Conservation (phyloP, 30 jellyfish, hydroid and myxozoan genomes). For the Cassiopea xamachana region DNA sequence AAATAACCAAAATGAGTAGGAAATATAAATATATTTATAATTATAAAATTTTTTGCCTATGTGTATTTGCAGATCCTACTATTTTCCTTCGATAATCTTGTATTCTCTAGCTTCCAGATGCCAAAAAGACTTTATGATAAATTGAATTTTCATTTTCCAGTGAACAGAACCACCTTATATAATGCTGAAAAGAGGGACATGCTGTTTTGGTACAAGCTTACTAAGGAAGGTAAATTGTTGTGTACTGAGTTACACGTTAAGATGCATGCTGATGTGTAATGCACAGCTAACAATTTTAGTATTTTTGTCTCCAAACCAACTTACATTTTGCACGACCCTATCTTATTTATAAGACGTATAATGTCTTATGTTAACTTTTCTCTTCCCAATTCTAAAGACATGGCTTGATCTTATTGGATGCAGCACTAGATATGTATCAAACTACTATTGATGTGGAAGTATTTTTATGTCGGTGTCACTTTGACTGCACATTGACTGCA, state of each 20-base stretch:
- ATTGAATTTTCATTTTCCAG: not conserved
- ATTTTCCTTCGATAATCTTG: not conserved
- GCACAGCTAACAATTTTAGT: not conserved
- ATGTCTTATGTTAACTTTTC: not conserved
- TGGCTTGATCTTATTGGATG: not conserved
- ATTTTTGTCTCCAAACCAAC: not conserved
- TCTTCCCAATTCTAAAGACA: constrained; percentile 1
- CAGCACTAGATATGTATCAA: too few relatives aligned
- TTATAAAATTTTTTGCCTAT: not conserved
- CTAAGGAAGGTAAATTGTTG: not conserved
- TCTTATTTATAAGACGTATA: too few relatives aligned
- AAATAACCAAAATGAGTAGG: constrained; percentile 5
- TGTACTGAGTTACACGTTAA: not conserved
- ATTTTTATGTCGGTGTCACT: too few relatives aligned
- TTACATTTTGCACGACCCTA: too few relatives aligned
- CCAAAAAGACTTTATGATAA: not conserved
- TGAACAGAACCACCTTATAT: not conserved
- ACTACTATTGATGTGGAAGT: too few relatives aligned
- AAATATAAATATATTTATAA: not conserved
- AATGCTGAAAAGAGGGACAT: not conserved
- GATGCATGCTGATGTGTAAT: not conserved
- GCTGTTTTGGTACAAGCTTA: not conserved
- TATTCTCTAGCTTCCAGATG: not conserved
- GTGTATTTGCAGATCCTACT: not conserved
- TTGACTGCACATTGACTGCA: too few relatives aligned